phyloP scores from a whole-genome alignment of 2,888 invertebrate species.

The Quadroppia sp. region DNA sequence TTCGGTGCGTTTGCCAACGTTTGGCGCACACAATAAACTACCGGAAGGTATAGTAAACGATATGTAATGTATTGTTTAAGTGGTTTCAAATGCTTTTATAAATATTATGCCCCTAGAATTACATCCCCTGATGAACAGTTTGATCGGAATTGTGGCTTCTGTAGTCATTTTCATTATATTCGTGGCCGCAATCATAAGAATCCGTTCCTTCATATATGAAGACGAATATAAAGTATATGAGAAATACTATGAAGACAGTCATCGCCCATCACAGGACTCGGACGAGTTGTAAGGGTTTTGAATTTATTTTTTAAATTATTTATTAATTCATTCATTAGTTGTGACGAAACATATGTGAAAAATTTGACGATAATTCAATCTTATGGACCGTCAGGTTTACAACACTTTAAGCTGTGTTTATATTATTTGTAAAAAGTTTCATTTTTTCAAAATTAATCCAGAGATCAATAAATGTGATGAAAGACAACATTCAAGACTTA shows the following conservation, averaged over 20 bases:
- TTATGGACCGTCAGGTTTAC: background rate
- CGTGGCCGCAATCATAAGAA: background rate
- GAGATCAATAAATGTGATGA: no score
- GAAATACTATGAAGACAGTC: background rate
- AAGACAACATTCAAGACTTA: background rate
- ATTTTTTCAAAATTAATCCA: no score
- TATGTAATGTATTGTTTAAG: background rate
- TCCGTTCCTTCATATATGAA: background rate
- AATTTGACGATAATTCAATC: background rate
- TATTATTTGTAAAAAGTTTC: no score
- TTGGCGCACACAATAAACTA: background rate
- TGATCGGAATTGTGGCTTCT: conserved; percentile 3
- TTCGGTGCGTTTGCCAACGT: background rate
- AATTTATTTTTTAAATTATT: background rate
- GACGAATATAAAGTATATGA: conserved; percentile 4
- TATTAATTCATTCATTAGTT: background rate
- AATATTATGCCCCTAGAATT: background rate
- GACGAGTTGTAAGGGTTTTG: background rate
- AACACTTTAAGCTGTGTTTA: background rate
- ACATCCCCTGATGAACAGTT: conserved; percentile 1
- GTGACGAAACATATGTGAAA: background rate
- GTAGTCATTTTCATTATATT: background rate
- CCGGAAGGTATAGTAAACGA: background rate
- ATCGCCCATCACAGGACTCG: background rate
- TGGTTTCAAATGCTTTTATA: background rate